Conservation (phyloP, 1,140 invertebrate genomes). For the Homarus americanus region DNA sequence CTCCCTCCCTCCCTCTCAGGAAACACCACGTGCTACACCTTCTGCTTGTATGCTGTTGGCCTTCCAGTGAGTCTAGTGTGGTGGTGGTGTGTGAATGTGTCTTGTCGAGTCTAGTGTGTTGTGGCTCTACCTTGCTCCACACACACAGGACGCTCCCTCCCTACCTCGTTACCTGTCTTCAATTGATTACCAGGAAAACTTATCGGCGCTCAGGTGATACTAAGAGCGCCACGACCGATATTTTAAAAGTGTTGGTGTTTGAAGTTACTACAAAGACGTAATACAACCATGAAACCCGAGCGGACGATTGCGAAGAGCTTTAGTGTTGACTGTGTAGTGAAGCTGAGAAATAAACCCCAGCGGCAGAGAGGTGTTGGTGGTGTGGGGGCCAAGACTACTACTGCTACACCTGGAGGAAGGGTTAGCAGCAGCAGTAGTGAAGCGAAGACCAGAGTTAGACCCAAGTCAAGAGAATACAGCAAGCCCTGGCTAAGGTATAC, state of each 20-base stretch:
- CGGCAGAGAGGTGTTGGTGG: not conserved
- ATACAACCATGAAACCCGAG: no score
- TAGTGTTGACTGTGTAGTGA: no score
- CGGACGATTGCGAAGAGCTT: no score
- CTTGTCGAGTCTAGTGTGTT: not conserved
- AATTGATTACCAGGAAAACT: no score
- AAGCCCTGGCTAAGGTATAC: conserved; percentile 5
- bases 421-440: not conserved
- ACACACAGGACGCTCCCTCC: not conserved
- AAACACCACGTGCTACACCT: conserved; percentile 1
- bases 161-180: not conserved
- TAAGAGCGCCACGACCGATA: no score
- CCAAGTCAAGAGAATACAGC: not conserved
- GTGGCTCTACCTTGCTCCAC: not conserved
- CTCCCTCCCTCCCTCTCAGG: conserved; percentile 1
- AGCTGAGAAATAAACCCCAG: not conserved
- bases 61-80: not conserved
- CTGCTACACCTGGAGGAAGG: not conserved
- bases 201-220: no score
- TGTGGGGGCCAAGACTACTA: not conserved
- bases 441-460: not conserved
- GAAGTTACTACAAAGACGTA: no score
- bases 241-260: no score
- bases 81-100: not conserved
- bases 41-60: not conserved